These are phyloP conservation scores for Graptemys geographica DNA, from an alignment of 2,797 vertebrate genomes.

Conservation along the genomic window DNA sequence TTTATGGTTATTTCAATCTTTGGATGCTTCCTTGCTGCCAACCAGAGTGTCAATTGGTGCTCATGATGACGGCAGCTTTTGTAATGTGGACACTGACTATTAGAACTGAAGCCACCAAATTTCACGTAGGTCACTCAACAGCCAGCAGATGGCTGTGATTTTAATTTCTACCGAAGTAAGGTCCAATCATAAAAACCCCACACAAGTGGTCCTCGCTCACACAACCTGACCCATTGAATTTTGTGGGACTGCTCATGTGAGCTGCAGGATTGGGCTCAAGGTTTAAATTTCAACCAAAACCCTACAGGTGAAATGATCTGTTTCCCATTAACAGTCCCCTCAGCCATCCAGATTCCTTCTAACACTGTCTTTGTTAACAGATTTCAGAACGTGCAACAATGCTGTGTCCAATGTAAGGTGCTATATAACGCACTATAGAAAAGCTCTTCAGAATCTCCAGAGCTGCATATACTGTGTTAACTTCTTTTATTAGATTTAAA, in stretches of 20 bases:
- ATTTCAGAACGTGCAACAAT: neutral
- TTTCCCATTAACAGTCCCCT: accelerated
- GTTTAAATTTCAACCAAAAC: neutral
- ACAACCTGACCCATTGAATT: neutral
- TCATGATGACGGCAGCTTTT: neutral
- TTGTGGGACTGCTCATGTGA: neutral
- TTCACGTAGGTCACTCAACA: neutral
- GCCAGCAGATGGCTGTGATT: neutral
- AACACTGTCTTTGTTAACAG: neutral
- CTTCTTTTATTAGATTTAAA: constrained; percentile 15
- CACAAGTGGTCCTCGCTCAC: neutral
- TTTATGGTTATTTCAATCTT: neutral
- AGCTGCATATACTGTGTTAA: neutral
- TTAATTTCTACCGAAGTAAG: neutral
- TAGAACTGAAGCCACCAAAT: neutral
- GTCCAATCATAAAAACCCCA: neutral
- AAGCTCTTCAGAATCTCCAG: neutral
- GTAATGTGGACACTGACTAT: neutral
- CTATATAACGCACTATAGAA: neutral
- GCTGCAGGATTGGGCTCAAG: neutral
- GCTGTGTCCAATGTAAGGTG: neutral
- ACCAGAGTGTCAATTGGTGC: neutral
- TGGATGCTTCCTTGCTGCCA: neutral
- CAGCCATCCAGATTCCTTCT: neutral
- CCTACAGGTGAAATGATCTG: neutral